Conservation (phyloP, 2,113 vertebrate species). For the Tupaia tana region DNA sequence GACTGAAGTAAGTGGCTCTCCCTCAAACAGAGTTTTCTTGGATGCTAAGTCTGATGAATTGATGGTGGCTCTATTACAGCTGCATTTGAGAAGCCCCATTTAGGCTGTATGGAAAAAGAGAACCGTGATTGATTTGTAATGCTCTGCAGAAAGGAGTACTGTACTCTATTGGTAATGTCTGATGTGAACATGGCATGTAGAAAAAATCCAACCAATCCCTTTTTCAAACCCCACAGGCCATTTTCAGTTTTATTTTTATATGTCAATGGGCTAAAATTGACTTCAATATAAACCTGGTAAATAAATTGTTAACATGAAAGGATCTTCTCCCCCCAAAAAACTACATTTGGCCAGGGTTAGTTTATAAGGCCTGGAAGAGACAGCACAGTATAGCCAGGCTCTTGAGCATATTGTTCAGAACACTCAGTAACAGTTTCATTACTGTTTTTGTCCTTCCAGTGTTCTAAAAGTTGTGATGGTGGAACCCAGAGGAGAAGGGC, state of each 20-base stretch:
- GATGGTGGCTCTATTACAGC: not conserved
- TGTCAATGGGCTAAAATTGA: not conserved
- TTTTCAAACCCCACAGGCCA: not conserved
- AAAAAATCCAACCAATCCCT: not conserved
- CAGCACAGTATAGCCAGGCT: no score
- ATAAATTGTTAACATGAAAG: not conserved
- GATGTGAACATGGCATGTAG: not conserved
- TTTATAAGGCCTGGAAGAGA: not conserved
- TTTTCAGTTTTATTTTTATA: not conserved
- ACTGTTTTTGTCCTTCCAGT: conserved; percentile 85
- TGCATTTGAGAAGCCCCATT: not conserved
- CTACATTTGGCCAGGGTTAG: not conserved
- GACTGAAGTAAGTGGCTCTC: conserved; percentile 91
- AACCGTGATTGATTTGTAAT: not conserved
- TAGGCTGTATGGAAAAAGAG: not conserved
- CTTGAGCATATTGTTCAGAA: not conserved
- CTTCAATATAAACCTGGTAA: not conserved
- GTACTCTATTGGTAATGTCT: conserved; percentile 3
- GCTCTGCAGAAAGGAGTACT: not conserved
- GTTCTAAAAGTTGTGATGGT: conserved; percentile 95
- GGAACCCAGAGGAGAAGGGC: conserved; percentile 93
- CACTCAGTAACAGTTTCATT: not conserved
- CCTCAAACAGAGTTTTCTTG: not conserved
- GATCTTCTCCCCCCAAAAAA: not conserved
- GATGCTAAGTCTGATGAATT: not conserved